Evolutionary conservation across 2,888 invertebrate species (phyloP), one percentile per base, ranked within the genome.

Genomic region (Pristionchus entomophagus): DNA sequence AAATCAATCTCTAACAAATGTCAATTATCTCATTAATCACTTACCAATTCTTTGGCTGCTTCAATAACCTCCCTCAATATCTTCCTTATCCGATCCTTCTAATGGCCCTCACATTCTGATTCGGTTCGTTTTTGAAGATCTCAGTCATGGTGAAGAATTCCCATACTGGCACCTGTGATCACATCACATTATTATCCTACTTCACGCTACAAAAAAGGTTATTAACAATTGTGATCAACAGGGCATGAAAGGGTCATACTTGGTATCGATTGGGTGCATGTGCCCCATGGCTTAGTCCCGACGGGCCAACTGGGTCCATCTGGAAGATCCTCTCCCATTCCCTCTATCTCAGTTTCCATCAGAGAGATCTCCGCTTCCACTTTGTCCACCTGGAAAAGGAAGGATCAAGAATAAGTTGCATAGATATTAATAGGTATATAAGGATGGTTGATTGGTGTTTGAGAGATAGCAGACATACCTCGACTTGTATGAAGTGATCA

Each of bases 81-180:
- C 96, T 35, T 96, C 89, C 83, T 94, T 93, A 88, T 94, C 93
- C 29, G 87, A 88, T 35, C 90, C 91, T 29, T 87, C 88, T 62
- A 97, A 95, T 85, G n/a, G 95, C 94, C 85, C 95, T 95, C 2
- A 96, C 94, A 88, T 96, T 96, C 89, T 95, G 95, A 92, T 96
- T 96, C 92, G 97, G 97, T 94, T 96, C 96, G 38, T 96, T 96
- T 94, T 96, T 95, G 94, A 96, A 96, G 59, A 96, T 95, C 94
- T 97, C 96, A 29, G 96, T 96, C 88, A 95, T 95, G 93, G 97
- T 97, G 94, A 98, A 96, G 93, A 96, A 96, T 85, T 96, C 96
- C 96, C 97, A 98, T 69, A 96, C 96, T 80, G 97, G 95, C 88
- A 97, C 95, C 94, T 97, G 97, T 94, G 96, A 96, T 8, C 1